Evolutionary conservation across 2,113 vertebrate species (phyloP), one percentile per base, ranked within the genome.

Genomic region (Thamnaconus septentrionalis): DNA sequence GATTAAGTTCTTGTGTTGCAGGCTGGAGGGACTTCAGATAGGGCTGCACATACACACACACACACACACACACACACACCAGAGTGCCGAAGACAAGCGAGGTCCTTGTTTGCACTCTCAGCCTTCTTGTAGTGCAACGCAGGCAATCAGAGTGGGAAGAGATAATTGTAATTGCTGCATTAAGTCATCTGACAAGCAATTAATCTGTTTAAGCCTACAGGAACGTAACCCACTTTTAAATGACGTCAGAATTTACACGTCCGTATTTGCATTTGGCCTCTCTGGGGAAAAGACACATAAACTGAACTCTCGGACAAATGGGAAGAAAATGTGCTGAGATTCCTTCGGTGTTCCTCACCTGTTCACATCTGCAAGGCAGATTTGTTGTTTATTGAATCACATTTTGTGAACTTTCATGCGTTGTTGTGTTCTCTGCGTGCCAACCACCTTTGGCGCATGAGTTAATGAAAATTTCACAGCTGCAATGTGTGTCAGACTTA

Each of bases 151-250:
- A 64, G 54, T 52, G 69, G 39, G 51, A 41, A 53, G 64, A 78
- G 61, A 83, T 85, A 65, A 76, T 56, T 60, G 56, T 76, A 56
- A 71, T 56, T 73, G 50, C 53, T 31, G 64, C 69, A 70, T 71
- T 68, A 57, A 65, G 68, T 64, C 65, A 81, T 64, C 55, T 63
- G 61, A 69, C 57, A 53, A 61, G 59, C 58, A 44, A 52, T 69
- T 56, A 60, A 71, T 80, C 44, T 50, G 41, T 41, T 77, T 57
- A 61, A 51, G 50, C 47, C 3, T 12, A 10, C 18, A 61, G 2
- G 0, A 45, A 31, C 65, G 43, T 54, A 71, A 73, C 57, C 8
- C 49, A 43, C n/a, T 63, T 76, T 69, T 73, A n/a, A 59, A 55
- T 61, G 10, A 54, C 44, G 55, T 63, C 49, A 71, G 69, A 63